Percentiles rank a stretch among this genome's conserved stretches.
These are phyloP conservation scores for Hoplodrina blanda DNA, from an alignment of 2,888 invertebrate genomes.

Conservation along the genomic window DNA sequence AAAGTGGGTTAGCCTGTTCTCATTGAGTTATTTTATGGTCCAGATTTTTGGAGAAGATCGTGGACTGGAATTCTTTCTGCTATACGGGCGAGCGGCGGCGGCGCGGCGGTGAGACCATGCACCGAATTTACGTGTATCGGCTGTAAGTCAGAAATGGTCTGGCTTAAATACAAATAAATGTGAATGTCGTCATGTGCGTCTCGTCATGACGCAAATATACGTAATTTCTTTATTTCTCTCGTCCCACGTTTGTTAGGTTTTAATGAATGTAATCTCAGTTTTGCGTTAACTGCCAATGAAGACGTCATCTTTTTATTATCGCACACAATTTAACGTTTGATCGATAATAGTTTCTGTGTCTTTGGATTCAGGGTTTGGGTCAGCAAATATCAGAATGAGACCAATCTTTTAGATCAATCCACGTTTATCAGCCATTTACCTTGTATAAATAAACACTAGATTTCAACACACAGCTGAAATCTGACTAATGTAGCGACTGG, in stretches of 20 bases:
- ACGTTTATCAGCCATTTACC: conserved; percentile 15
- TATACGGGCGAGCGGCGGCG: no score
- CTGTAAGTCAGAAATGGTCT: background rate
- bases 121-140: no score
- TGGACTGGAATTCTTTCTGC: conserved; percentile 17
- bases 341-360: background rate
- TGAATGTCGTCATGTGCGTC: conserved; percentile 19
- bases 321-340: background rate
- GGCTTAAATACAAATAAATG: background rate
- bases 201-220: conserved; percentile 27
- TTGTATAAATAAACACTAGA: conserved; percentile 20
- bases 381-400: background rate
- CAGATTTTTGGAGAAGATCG: background rate
- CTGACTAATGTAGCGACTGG: conserved; percentile 38
- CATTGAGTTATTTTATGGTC: background rate
- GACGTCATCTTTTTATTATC: conserved; percentile 8
- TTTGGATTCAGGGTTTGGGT: background rate
- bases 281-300: background rate
- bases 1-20: conserved; percentile 25
- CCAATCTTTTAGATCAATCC: conserved; percentile 3
- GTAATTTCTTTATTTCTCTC: conserved; percentile 8
- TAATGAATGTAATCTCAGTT: conserved; percentile 28
- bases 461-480: conserved; percentile 21
- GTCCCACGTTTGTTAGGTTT: conserved; percentile 7
- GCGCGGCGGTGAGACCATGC: no score